A percentile compares a stretch with the other conserved stretches of the same genome.
Conservation (phyloP, 2,113 vertebrate species). For the Trogon surrucura region DNA sequence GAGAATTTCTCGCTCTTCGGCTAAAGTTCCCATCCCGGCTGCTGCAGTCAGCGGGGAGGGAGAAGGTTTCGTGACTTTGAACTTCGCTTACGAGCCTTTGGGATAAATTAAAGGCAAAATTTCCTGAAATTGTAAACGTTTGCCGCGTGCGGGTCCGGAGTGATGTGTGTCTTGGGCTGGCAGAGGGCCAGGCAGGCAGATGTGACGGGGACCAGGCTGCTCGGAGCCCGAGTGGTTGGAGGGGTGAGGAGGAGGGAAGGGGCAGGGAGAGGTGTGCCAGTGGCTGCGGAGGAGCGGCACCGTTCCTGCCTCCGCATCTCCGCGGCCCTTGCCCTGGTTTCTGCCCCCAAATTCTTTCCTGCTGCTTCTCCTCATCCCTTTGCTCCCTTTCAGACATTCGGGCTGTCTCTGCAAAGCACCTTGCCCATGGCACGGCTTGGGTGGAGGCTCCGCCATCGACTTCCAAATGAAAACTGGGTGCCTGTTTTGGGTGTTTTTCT, state of each 20-base stretch:
- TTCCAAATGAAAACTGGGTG: neutral
- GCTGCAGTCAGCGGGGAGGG: neutral
- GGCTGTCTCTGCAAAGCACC: neutral
- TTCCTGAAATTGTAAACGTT: neutral
- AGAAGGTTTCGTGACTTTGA: constrained; percentile 16
- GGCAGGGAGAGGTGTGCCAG: neutral
- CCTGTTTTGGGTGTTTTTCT: neutral
- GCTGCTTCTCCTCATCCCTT: neutral
- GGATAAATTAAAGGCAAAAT: constrained; percentile 24
- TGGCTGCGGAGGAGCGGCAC: fast-evolving
- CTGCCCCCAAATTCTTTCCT: neutral
- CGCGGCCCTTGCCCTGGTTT: neutral
- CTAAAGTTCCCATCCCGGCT: neutral
- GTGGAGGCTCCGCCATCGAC: neutral
- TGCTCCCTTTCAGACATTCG: neutral
- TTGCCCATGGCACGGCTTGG: fast-evolving
- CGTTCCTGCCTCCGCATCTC: neutral
- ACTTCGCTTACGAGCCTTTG: neutral
- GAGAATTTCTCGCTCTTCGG: neutral
- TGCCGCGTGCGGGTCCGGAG: neutral
- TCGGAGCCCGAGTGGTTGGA: neutral
- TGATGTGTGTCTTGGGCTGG: neutral
- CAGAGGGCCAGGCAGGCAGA: neutral
- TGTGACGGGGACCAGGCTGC: neutral
- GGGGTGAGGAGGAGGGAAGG: neutral